Evolutionary conservation across 2,113 vertebrate species (phyloP), one percentile per base, ranked within the genome.

Genomic region (Oncorhynchus gorbuscha): DNA sequence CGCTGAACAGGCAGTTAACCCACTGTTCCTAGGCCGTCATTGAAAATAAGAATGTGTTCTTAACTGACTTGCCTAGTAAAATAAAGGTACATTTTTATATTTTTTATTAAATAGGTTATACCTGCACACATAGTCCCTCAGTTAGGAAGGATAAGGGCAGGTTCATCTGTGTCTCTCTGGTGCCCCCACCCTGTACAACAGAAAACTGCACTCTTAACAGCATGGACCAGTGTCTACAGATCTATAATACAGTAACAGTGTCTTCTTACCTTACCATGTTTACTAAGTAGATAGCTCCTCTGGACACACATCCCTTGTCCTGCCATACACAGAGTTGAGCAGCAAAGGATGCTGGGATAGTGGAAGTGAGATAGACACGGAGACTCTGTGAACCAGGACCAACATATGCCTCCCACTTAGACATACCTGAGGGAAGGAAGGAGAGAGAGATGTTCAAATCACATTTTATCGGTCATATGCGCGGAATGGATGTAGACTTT

Each of bases 91-190:
- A n/a, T n/a, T n/a, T n/a, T n/a, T n/a, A n/a, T n/a, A n/a, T 24
- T 24, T 24, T 24, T 24, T 24, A 24, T 24, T 24, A 24, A 24
- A 24, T 24, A 24, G 30, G 59, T 89, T 5, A 22, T 86, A 99
- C 97, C 96, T 97, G 92, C 58, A 97, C 89, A 3, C 97, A 99
- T 26, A 81, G 85, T 32, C 82, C 88, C 58, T 89, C 76, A 5
- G 77, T 71, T 24, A 80, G 74, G 78, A 76, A 70, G 0, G 81
- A 83, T 75, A 94, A 74, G 51, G 95, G 90, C 58, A 97, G 79
- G 0, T 73, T 73, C 16, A 95, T 62, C 58, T 84, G 90, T 7
- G 81, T 76, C 0, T 88, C 80, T 7, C 55, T 51, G 2, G 70
- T 80, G 26, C 81, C 83, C 16, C 79, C 82, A 0, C 73, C 69